phyloP scores from a whole-genome alignment of 1,140 invertebrate genomes.

The Plodia interpunctella region DNA sequence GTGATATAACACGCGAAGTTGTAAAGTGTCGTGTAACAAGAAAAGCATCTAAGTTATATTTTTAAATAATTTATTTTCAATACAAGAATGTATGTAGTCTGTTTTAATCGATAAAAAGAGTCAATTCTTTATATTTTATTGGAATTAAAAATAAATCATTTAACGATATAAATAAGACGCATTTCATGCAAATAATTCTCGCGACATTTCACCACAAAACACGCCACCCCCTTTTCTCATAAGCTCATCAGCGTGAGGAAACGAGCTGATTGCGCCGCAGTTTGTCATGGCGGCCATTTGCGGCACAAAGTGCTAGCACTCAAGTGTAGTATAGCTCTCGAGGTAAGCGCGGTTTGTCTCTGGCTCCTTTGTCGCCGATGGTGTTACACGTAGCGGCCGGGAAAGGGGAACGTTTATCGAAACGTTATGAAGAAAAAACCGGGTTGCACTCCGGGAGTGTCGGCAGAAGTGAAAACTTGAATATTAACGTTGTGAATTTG shows the following conservation, averaged over 20 bases:
- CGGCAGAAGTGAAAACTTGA: too few species aligned
- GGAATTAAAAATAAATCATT: too few species aligned
- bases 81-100: too few species aligned
- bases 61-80: too few species aligned
- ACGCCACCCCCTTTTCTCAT: background rate
- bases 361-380: background rate
- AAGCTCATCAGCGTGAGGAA: background rate
- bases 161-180: background rate
- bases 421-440: too few species aligned
- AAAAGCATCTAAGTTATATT: too few species aligned
- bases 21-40: too few species aligned
- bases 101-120: too few species aligned
- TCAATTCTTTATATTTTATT: too few species aligned
- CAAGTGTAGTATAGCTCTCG: slow-evolving; percentile 10
- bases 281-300: slow-evolving; percentile 1
- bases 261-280: slow-evolving; percentile 1
- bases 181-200: background rate
- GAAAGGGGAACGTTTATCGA: background rate
- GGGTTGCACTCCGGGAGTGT: too few species aligned
- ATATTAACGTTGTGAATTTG: too few species aligned
- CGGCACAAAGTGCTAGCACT: slow-evolving; percentile 2
- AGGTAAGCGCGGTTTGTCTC: slow-evolving; percentile 10
- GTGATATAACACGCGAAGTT: too few species aligned
- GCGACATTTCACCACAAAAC: background rate
- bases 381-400: background rate